These are phyloP conservation scores for Cyprinus carpio DNA, from an alignment of 2,113 vertebrate genomes.

Conservation along the genomic window DNA sequence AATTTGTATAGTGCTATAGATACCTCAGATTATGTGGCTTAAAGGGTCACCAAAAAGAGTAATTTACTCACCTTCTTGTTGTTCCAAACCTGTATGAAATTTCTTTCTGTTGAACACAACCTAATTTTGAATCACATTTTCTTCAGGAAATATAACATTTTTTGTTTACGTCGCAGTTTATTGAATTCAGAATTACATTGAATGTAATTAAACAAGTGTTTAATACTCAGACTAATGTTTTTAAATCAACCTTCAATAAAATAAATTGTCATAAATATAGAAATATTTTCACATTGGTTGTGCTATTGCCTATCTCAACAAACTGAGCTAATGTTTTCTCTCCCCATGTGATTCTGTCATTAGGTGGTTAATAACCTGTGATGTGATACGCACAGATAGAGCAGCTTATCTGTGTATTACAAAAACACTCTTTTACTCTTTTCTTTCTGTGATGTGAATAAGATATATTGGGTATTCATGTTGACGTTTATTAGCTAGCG, in stretches of 20 bases:
- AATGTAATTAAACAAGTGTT: neutral
- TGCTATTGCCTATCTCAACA: neutral
- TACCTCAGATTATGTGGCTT: neutral
- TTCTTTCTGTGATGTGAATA: neutral
- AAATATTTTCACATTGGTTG: neutral
- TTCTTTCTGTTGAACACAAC: too few species aligned
- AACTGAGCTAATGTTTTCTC: neutral
- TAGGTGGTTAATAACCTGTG: neutral
- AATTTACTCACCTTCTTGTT: too few species aligned
- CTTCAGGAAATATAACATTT: neutral
- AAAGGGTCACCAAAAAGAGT: too few species aligned
- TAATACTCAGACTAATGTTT: neutral
- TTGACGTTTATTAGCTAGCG: slow-evolving; percentile 26
- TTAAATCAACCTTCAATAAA: neutral
- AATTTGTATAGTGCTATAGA: neutral
- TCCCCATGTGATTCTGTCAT: neutral
- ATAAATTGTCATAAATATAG: neutral
- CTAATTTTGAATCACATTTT: too few species aligned
- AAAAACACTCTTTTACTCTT: neutral
- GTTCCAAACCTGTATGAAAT: too few species aligned
- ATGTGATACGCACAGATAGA: neutral
- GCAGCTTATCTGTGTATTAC: neutral
- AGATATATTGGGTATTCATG: slow-evolving; percentile 10
- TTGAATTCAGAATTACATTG: neutral
- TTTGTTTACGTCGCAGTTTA: neutral